Evolutionary conservation across 2,888 invertebrate genomes (phyloP), one percentile per base, ranked within the genome.

Genomic region (Neocrepidodera transversa): DNA sequence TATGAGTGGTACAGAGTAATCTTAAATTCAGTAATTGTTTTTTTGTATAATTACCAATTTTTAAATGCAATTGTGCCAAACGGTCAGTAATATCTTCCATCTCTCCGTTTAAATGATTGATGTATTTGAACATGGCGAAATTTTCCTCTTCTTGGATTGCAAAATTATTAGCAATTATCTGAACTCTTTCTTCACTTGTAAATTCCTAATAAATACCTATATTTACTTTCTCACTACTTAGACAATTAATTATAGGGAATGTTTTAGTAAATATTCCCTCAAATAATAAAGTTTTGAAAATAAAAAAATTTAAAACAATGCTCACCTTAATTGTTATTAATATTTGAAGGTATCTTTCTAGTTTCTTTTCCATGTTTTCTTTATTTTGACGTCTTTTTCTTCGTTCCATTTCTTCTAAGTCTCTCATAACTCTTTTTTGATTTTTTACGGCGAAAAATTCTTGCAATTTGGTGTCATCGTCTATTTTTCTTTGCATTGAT

Each of bases 121-220:
- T 91, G 74, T 93, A 95, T 79, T 90, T 93, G 76, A 95, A 96
- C 0, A 93, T 83, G 0, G 95, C 93, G 77, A 95, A 95, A 81
- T 95, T 96, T 76, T 92, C 92, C 69, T 93, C 93, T 74, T 95
- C 95, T 60, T 91, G 88, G 26, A 90, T 86, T n/a, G 88, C 84
- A 78, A 92, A 95, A 75, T 90, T 86, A 2, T 84, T 84, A 6
- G 89, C 87, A 40, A 94, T 78, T 13, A 85, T 85, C 64, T 87
- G 86, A 13, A 89, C 83, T 65, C 89, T 86, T 1, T 84, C 81
- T 72, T 90, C 89, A 0, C 85, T 85, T 23, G 85, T 80, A 67
- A 85, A 85, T 59, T 84, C 83, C 84, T 85, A 30, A 2, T 28
- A 36, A 26, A 30, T 23, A 23, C 23, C 6, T 23, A 5, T 5